These are phyloP conservation scores for Dicyrtomina minuta DNA, from an alignment of 2,888 invertebrate species.

Conservation along the genomic window DNA sequence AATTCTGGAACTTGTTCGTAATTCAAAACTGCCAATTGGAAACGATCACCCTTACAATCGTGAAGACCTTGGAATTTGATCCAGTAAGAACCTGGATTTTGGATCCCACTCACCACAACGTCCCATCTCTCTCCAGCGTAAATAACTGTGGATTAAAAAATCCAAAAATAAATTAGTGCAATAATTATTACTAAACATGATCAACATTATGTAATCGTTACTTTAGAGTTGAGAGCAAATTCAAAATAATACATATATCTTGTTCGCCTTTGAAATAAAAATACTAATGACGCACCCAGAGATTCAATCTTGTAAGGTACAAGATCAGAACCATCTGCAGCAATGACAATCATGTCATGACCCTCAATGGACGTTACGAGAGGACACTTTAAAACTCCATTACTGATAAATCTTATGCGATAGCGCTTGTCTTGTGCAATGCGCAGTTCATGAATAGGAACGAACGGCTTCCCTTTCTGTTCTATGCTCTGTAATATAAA, in stretches of 20 bases:
- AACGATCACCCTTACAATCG: slow-evolving; percentile 14
- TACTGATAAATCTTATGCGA: slow-evolving; percentile 78
- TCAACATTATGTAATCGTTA: too few relatives aligned
- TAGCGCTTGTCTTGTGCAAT: slow-evolving; percentile 65
- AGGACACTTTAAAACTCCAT: slow-evolving; percentile 84
- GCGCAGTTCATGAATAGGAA: slow-evolving; percentile 59
- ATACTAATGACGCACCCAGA: slow-evolving; percentile 66
- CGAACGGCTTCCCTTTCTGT: too few relatives aligned
- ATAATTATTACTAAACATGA: too few relatives aligned
- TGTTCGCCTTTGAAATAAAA: too few relatives aligned
- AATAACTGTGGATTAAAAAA: slow-evolving; percentile 61
- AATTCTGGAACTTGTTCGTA: slow-evolving; percentile 70
- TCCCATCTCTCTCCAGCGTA: slow-evolving; percentile 9
- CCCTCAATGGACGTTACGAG: slow-evolving; percentile 79
- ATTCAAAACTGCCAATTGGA: slow-evolving; percentile 2
- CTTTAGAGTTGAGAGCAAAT: too few relatives aligned
- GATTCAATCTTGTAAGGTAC: slow-evolving; percentile 63
- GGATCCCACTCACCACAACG: background rate
- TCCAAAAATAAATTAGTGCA: slow-evolving; percentile 83
- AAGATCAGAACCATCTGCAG: slow-evolving; percentile 77
- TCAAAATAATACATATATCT: too few relatives aligned
- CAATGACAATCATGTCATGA: slow-evolving; percentile 74
- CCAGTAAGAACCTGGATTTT: slow-evolving; percentile 5
- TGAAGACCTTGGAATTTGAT: slow-evolving; percentile 6
- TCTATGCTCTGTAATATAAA: too few relatives aligned